Evolutionary conservation across 2,888 invertebrate species (phyloP).

Genomic region (Macropis europaea): DNA sequence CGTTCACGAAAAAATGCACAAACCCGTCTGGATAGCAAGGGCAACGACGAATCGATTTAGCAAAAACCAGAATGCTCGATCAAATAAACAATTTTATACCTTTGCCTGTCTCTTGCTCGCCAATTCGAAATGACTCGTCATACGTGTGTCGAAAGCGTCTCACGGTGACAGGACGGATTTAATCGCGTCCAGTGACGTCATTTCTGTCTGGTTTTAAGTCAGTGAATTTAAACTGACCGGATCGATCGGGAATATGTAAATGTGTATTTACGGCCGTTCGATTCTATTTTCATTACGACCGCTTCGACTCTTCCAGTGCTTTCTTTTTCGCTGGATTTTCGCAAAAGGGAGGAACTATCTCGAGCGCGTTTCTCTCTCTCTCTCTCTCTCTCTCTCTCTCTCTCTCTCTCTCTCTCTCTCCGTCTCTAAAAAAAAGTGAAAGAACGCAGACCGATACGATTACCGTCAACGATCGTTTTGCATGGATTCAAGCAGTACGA

Average conservation of each 20-base stretch:
- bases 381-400: too few species aligned
- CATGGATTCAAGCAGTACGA: neutral
- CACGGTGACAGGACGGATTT: slow-evolving; percentile 52
- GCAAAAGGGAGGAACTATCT: too few species aligned
- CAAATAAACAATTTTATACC: slow-evolving; percentile 22
- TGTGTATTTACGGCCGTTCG: slow-evolving; percentile 9
- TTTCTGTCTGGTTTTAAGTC: slow-evolving; percentile 17
- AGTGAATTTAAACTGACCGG: slow-evolving; percentile 28
- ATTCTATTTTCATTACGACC: neutral
- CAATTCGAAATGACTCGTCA: slow-evolving; percentile 30
- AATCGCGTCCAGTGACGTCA: slow-evolving; percentile 52
- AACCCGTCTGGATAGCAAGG: neutral
- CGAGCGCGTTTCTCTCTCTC: too few species aligned
- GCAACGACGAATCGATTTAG: neutral
- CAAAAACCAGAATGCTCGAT: neutral
- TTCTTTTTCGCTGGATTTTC: neutral
- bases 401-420: too few species aligned
- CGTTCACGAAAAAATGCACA: slow-evolving; percentile 22
- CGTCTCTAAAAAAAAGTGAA: too few species aligned
- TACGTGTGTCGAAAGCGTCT: slow-evolving; percentile 39
- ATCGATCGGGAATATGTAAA: slow-evolving; percentile 24
- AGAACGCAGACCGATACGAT: too few species aligned
- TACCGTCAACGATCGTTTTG: neutral
- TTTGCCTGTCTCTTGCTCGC: slow-evolving; percentile 7
- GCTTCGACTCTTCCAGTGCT: neutral